Conservation (phyloP, 2,888 invertebrate species). For the Crepidodera aurea region DNA sequence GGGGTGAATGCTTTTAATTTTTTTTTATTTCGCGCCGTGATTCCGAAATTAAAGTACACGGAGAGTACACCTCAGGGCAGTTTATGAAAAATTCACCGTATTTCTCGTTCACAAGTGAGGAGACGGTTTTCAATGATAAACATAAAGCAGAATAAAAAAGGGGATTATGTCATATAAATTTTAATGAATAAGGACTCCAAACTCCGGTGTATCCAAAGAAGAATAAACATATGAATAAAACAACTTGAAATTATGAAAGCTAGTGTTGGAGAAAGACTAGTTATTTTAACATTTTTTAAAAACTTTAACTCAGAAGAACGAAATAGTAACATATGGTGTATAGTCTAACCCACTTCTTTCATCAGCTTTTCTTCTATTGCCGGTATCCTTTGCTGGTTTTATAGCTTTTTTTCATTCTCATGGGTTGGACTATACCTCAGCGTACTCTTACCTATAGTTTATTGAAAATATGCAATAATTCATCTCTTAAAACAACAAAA, state of each 20-base stretch:
- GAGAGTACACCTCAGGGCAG: constrained; percentile 1
- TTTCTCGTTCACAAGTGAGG: not conserved
- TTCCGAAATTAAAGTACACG: not conserved
- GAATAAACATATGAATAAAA: constrained; percentile 1
- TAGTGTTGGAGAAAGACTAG: no score
- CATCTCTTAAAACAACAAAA: no score
- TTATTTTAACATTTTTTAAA: no score
- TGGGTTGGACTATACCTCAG: no score
- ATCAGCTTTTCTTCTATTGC: no score
- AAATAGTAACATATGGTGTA: no score
- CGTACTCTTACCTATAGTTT: no score
- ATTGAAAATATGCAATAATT: no score
- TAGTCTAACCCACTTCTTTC: no score
- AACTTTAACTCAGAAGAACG: no score
- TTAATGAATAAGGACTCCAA: not conserved
- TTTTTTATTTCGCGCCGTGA: constrained; percentile 1
- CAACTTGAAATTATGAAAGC: not conserved
- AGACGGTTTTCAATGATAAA: constrained; percentile 2
- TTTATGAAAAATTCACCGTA: constrained; percentile 1
- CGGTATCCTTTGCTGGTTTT: no score
- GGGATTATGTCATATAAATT: constrained; percentile 8
- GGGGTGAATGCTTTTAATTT: constrained; percentile 3
- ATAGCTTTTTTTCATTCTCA: no score
- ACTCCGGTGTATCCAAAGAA: not conserved
- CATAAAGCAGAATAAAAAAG: constrained; percentile 3